Conservation (phyloP, 2,888 invertebrate species). For the Nemoura dubitans region DNA sequence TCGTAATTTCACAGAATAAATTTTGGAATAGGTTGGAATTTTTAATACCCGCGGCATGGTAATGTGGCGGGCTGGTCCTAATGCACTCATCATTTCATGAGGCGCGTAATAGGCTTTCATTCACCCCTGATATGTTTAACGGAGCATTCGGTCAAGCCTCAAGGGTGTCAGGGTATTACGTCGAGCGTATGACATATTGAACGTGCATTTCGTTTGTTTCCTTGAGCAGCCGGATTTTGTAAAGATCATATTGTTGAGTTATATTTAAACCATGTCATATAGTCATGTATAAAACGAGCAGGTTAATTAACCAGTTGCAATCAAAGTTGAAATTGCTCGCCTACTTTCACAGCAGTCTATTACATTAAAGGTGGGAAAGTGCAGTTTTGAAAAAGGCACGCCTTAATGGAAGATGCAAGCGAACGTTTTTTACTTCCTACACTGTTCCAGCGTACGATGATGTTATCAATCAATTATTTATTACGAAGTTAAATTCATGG, state of each 20-base stretch:
- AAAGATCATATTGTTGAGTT: too few species aligned
- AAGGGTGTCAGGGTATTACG: too few species aligned
- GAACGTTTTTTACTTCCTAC: neutral
- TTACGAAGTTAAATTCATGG: slow-evolving; percentile 24
- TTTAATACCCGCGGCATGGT: neutral
- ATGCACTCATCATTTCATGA: too few species aligned
- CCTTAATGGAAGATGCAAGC: neutral
- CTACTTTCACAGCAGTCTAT: neutral
- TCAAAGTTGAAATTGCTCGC: neutral
- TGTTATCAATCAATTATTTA: slow-evolving; percentile 41
- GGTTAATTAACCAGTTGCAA: neutral
- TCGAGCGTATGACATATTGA: too few species aligned
- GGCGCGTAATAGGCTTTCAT: too few species aligned
- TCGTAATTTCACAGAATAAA: neutral
- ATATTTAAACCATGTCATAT: neutral
- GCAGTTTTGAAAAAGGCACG: neutral
- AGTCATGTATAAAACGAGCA: neutral
- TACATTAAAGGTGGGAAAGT: neutral
- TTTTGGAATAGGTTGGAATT: neutral
- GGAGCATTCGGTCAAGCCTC: too few species aligned
- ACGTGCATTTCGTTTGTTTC: too few species aligned
- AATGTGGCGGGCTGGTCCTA: too few species aligned
- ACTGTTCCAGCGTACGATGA: neutral
- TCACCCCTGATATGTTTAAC: too few species aligned
- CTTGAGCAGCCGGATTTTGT: too few species aligned